phyloP scores from a whole-genome alignment of 2,797 vertebrate species.

The Chelonia mydas region DNA sequence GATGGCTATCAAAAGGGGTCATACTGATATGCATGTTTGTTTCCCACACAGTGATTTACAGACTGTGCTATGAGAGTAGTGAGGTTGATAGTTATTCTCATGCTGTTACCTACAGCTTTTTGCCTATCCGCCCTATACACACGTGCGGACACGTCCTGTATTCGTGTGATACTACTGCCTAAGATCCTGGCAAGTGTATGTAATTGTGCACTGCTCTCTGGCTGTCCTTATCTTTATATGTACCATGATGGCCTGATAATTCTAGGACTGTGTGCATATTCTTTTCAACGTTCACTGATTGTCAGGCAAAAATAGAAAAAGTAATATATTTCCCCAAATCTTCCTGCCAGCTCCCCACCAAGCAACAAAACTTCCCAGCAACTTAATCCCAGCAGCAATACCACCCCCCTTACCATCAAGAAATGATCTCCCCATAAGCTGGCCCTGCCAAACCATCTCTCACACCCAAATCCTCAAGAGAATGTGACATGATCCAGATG shows the following conservation, averaged over 20 bases:
- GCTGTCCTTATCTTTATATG: neutral
- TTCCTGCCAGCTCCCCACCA: neutral
- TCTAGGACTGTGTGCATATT: neutral
- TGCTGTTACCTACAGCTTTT: neutral
- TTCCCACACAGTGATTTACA: neutral
- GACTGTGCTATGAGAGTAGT: neutral
- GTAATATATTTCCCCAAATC: neutral
- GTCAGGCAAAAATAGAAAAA: neutral
- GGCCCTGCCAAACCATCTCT: neutral
- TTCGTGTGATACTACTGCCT: conserved; percentile 3
- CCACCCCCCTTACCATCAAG: no score
- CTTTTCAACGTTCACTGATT: neutral
- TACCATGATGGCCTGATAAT: neutral
- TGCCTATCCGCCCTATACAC: neutral
- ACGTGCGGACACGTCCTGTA: neutral
- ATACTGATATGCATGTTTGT: neutral
- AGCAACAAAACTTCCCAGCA: no score
- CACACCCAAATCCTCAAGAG: accelerated
- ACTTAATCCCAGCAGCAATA: no score
- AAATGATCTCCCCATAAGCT: neutral
- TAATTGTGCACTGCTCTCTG: accelerated
- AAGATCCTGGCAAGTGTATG: neutral
- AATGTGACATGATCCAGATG: neutral
- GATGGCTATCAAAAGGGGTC: neutral
- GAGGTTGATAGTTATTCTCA: conserved; percentile 27